Conservation (phyloP, 2,888 invertebrate genomes). For the Tipula unca region DNA sequence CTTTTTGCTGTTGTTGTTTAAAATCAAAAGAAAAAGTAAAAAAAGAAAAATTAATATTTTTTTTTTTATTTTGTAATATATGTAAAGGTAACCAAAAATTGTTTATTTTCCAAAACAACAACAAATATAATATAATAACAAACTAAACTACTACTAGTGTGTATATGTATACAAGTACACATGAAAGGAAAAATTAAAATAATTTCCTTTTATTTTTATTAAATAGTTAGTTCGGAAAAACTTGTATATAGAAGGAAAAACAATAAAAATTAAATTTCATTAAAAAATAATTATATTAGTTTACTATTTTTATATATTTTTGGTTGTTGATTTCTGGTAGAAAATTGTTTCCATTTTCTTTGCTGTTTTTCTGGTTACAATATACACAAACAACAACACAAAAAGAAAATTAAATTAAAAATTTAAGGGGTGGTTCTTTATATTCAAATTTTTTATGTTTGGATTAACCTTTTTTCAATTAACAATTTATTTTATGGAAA, state of each 20-base stretch:
- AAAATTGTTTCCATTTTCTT: background rate
- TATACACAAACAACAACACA: background rate
- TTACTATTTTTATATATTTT: background rate
- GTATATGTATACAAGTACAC: background rate
- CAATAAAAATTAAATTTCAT: slow-evolving; percentile 14
- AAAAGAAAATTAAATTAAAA: slow-evolving; percentile 3
- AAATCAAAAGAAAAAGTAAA: background rate
- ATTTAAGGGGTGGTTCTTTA: slow-evolving; percentile 14
- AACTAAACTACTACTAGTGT: background rate
- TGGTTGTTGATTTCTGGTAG: slow-evolving; percentile 8
- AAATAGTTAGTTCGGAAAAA: background rate
- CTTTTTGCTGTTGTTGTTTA: background rate
- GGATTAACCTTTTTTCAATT: slow-evolving; percentile 8
- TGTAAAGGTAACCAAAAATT: background rate
- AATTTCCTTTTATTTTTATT: background rate
- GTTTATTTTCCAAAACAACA: background rate
- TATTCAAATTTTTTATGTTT: background rate
- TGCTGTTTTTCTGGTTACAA: background rate
- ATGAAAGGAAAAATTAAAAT: background rate
- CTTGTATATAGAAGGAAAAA: background rate
- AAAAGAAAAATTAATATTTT: background rate
- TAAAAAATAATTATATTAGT: slow-evolving; percentile 14
- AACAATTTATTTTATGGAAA: slow-evolving; percentile 8
- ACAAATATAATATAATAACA: background rate
- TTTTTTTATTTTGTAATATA: background rate